phyloP scores from a whole-genome alignment of 2,888 invertebrate species.

The Apantesis nais region DNA sequence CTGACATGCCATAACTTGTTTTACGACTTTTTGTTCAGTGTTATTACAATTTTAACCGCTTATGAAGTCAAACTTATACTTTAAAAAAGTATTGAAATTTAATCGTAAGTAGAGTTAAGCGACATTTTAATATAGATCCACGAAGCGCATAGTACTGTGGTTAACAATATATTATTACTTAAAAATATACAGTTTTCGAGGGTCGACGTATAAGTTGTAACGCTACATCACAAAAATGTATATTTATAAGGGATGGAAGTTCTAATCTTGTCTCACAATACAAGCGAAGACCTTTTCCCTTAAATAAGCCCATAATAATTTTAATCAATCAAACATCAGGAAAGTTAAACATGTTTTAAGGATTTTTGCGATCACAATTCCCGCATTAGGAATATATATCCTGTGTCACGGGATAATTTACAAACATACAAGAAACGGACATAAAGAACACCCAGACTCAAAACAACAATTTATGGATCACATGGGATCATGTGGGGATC shows the following conservation, averaged over 20 bases:
- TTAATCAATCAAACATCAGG: not conserved
- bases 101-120: not conserved
- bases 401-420: too few species aligned
- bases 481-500: too few species aligned
- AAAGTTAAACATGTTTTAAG: not conserved
- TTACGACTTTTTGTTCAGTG: conserved; percentile 40
- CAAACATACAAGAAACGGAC: too few species aligned
- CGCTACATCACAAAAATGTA: not conserved
- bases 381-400: too few species aligned
- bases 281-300: not conserved
- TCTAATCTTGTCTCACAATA: not conserved
- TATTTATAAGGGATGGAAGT: not conserved
- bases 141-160: not conserved
- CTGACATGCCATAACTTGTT: conserved; percentile 40
- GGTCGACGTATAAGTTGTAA: not conserved
- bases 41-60: conserved; percentile 35
- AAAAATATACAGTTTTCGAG: not conserved
- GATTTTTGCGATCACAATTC: too few species aligned
- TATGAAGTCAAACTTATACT: not conserved
- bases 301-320: not conserved
- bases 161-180: not conserved
- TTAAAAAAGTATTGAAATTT: not conserved
- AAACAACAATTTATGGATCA: too few species aligned
- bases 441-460: too few species aligned
- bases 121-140: not conserved